phyloP scores from a whole-genome alignment of 2,113 vertebrate species.

The chimpanzee (Pan troglodytes) region DNA sequence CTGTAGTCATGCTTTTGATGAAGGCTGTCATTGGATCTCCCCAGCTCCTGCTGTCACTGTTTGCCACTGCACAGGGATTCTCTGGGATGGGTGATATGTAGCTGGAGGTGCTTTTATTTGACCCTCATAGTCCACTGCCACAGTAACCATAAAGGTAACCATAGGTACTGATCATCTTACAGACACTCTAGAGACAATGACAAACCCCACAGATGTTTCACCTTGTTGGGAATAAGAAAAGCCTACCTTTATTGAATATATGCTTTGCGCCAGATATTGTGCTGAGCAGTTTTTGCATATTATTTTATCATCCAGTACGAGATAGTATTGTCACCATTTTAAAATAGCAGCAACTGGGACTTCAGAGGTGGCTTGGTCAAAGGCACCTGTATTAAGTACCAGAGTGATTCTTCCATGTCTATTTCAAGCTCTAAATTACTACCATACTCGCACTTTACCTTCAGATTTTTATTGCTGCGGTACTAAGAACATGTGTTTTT shows the following conservation, averaged over 20 bases:
- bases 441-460: background rate
- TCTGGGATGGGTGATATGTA: background rate
- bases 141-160: background rate
- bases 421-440: background rate
- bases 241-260: background rate
- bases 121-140: background rate
- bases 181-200: background rate
- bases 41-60: background rate
- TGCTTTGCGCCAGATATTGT: background rate
- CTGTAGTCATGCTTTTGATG: background rate
- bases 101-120: background rate
- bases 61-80: background rate
- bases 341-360: background rate
- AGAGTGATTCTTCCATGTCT: too few relatives aligned
- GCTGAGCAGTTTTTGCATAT: background rate
- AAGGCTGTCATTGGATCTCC: background rate
- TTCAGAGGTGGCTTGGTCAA: background rate
- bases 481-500: background rate
- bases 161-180: background rate
- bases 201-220: background rate
- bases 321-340: background rate
- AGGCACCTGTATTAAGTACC: background rate
- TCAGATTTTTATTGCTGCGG: background rate
- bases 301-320: background rate
- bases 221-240: background rate